Evolutionary conservation across 2,797 vertebrate genomes (phyloP).

Genomic region (Syncerus caffer): DNA sequence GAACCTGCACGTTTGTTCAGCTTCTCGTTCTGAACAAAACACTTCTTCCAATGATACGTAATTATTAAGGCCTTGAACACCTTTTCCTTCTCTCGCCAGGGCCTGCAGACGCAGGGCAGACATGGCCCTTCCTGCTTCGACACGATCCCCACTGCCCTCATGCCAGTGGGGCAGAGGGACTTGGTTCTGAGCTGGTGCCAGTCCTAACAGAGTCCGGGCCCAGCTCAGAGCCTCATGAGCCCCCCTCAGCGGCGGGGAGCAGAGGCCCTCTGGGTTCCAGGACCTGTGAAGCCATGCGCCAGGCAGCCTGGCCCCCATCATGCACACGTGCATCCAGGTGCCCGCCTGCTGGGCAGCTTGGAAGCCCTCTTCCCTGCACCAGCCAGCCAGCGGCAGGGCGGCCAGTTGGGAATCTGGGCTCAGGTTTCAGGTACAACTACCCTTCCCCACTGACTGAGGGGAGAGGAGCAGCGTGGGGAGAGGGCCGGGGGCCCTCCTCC

Average conservation of each 20-base stretch:
- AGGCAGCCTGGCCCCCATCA: constrained; percentile 49
- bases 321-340: constrained; percentile 59
- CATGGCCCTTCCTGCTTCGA: background rate
- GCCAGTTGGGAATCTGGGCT: constrained; percentile 48
- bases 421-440: constrained; percentile 62
- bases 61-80: constrained; percentile 46
- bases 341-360: constrained; percentile 65
- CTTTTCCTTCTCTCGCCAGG: background rate
- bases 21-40: constrained; percentile 42
- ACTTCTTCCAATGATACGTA: background rate
- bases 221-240: constrained; percentile 66
- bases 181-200: constrained; percentile 46
- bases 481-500: constrained; percentile 69
- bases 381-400: constrained; percentile 19
- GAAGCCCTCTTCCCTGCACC: constrained; percentile 39
- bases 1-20: background rate
- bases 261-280: constrained; percentile 23
- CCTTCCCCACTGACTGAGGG: constrained; percentile 64
- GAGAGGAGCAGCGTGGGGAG: constrained; percentile 21
- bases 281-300: constrained; percentile 72
- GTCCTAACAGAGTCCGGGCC: constrained; percentile 44
- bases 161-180: background rate
- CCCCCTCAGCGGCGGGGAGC: constrained; percentile 10
- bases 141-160: background rate
- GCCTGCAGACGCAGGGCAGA: fast-evolving